These are phyloP conservation scores for Xiphophorus hellerii DNA, from an alignment of 2,113 vertebrate species.

Conservation along the genomic window DNA sequence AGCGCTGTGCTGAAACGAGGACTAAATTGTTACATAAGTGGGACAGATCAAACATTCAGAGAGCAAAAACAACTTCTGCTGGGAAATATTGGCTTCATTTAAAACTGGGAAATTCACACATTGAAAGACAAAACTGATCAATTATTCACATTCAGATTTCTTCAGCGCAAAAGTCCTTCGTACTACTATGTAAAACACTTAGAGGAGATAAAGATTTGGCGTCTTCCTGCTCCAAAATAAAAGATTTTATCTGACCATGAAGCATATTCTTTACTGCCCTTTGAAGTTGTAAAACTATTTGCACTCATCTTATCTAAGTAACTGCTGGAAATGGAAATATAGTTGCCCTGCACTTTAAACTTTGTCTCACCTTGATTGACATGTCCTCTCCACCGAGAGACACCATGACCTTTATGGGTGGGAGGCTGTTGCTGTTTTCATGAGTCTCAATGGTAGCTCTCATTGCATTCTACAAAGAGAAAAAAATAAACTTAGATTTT, in stretches of 20 bases:
- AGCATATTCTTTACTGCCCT: background rate
- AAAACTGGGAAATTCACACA: background rate
- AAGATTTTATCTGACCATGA: background rate
- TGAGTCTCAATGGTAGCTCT: conserved; percentile 92
- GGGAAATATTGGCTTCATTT: background rate
- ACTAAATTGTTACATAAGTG: conserved; percentile 27
- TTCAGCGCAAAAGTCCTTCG: background rate
- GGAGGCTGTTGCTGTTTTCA: conserved; percentile 81
- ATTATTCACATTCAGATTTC: background rate
- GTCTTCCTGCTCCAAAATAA: background rate
- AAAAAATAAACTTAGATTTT: background rate
- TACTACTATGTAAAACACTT: background rate
- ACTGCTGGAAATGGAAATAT: background rate
- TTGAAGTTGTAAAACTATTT: background rate
- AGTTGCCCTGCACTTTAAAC: background rate
- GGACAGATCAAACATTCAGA: background rate
- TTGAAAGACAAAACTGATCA: background rate
- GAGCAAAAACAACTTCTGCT: background rate
- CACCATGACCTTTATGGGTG: conserved; percentile 87
- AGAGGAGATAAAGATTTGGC: background rate
- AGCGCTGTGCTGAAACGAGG: conserved; percentile 11
- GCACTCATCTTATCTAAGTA: background rate
- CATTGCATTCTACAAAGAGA: conserved; percentile 89
- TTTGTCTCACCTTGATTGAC: conserved; percentile 86
- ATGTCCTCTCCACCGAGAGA: conserved; percentile 92